Evolutionary conservation across 2,113 vertebrate species (phyloP), one percentile per base, ranked within the genome.

Genomic region (Azemiops feae): DNA sequence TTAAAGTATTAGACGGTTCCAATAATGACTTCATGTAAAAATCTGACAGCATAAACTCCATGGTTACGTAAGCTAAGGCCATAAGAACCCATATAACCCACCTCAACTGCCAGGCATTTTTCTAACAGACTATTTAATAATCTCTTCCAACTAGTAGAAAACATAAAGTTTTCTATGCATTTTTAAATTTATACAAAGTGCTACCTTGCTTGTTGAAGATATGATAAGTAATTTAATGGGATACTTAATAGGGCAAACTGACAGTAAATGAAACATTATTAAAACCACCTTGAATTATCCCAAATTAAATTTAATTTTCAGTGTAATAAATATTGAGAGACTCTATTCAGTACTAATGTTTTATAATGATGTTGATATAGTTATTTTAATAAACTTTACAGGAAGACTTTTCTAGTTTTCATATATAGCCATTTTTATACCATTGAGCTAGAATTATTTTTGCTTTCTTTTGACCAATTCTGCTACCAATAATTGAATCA

Each of bases 371-470:
- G 30, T 34, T 69, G 4, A 34, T 64, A 64, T n/a, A 64, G 10
- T 14, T n/a, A 12, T 34, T 74, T 74, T 18, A 74, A 34, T 34
- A 74, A 74, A 34, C n/a, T 34, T 34, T 74, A 69, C 64, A 74
- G 64, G n/a, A 74, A 74, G 5, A 34, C 12, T 74, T 34, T 74
- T 34, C 30, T 34, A n/a, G 27, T 87, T 88, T 92, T 53, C 1
- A 53, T 3, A 50, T 0, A 93, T 85, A 94, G 81, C 88, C 81
- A 93, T 4, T n/a, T 47, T 69, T 47, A 45, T n/a, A 43, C 87
- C 9, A 93, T 85, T 93, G 94, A 88, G 94, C 93, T 39, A n/a
- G 54, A 52, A 12, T 25, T 74, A 50, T 96, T 96, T 95, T 94
- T 30, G 2, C 14, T 27, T 95, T 52, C 88, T 81, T 87, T 50